Conservation (phyloP, 2,888 invertebrate genomes). For the Mythimna pallens region DNA sequence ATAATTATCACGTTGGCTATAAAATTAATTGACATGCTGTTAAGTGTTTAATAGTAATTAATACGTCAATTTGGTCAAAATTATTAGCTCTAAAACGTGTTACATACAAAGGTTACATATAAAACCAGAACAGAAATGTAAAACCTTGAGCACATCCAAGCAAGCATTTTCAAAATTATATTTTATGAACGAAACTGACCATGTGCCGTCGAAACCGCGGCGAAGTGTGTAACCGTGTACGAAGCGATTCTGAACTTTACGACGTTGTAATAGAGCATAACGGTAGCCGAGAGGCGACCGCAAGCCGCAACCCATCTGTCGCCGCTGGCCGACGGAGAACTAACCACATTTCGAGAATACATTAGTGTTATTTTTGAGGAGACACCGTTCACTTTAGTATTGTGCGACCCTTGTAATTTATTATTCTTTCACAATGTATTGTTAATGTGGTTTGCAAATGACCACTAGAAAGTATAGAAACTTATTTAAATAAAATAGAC, state of each 20-base stretch:
- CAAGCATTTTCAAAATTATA: conserved; percentile 45
- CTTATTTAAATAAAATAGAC: conserved; percentile 6
- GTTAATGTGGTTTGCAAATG: conserved; percentile 31
- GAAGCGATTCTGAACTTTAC: conserved; percentile 61
- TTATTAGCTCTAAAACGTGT: not conserved
- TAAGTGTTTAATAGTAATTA: not conserved
- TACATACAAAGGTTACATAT: no score
- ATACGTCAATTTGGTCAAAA: not conserved
- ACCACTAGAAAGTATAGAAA: conserved; percentile 16
- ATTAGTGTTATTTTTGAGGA: conserved; percentile 66
- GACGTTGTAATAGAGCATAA: conserved; percentile 48
- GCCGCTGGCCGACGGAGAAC: conserved; percentile 75
- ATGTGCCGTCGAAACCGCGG: conserved; percentile 59
- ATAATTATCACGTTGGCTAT: conserved; percentile 7
- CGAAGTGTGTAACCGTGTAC: conserved; percentile 25
- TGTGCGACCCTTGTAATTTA: conserved; percentile 30
- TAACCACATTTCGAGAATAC: conserved; percentile 80
- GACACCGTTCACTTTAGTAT: conserved; percentile 34
- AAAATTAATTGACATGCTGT: conserved; percentile 6
- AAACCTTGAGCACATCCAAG: conserved; percentile 14
- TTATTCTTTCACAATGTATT: conserved; percentile 37
- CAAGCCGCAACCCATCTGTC: conserved; percentile 82
- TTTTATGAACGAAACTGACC: conserved; percentile 55
- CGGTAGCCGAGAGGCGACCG: conserved; percentile 68
- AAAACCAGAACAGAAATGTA: conserved; percentile 9